Evolutionary conservation across 2,797 vertebrate species (phyloP).

Genomic region (Parauchenoglanis punctatus): DNA sequence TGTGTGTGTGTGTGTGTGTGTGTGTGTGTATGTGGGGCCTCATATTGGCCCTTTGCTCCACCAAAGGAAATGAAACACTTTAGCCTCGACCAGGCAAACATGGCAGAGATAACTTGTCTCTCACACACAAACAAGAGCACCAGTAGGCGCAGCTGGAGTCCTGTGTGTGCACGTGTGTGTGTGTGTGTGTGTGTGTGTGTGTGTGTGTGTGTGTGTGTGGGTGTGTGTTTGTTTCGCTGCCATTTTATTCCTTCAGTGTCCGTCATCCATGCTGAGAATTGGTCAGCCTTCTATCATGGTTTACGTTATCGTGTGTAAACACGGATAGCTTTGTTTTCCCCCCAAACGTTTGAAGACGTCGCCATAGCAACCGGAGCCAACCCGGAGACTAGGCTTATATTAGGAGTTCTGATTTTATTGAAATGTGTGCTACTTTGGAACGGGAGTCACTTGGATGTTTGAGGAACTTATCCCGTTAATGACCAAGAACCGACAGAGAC

Average conservation of each 20-base stretch:
- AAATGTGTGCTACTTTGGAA: neutral
- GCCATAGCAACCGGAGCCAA: neutral
- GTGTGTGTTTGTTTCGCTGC: neutral
- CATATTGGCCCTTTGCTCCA: conserved; percentile 67
- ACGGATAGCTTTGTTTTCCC: neutral
- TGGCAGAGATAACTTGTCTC: conserved; percentile 28
- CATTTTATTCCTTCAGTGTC: neutral
- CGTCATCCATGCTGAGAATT: neutral
- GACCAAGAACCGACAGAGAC: neutral
- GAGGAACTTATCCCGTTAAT: neutral
- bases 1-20: conserved; percentile 44
- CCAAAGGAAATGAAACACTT: conserved; percentile 84
- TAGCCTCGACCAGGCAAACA: conserved; percentile 30
- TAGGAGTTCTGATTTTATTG: neutral
- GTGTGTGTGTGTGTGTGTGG: neutral
- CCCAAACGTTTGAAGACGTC: neutral
- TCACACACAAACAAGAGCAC: conserved; percentile 44
- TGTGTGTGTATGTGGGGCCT: conserved; percentile 26
- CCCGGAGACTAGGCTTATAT: neutral
- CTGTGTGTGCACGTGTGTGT: neutral
- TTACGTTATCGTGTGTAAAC: neutral
- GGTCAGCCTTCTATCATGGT: neutral
- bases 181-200: neutral
- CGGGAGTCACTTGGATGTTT: neutral
- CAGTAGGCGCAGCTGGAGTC: conserved; percentile 41